Conservation (phyloP, 1,140 invertebrate species). For the Phthorimaea operculella region DNA sequence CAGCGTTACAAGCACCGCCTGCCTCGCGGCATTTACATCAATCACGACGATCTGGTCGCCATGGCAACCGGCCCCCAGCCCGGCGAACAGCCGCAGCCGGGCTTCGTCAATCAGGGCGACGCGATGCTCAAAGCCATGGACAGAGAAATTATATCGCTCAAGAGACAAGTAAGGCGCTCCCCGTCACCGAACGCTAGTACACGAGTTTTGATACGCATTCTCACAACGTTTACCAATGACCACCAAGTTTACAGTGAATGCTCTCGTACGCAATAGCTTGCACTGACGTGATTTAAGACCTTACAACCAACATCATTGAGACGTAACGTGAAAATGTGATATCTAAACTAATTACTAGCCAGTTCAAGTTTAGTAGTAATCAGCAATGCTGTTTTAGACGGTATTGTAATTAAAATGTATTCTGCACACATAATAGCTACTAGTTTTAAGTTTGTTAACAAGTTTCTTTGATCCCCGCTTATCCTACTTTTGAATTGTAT, state of each 20-base stretch:
- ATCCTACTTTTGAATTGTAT: neutral
- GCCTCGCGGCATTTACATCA: slow-evolving; percentile 96
- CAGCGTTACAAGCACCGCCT: slow-evolving; percentile 90
- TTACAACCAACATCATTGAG: slow-evolving; percentile 20
- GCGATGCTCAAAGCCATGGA: slow-evolving; percentile 91
- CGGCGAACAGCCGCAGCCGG: slow-evolving; percentile 50
- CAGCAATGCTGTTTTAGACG: slow-evolving; percentile 14
- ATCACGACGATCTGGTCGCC: slow-evolving; percentile 93
- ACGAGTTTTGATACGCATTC: slow-evolving; percentile 34
- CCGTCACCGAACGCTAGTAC: slow-evolving; percentile 38
- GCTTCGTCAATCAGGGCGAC: slow-evolving; percentile 77
- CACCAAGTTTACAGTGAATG: slow-evolving; percentile 7
- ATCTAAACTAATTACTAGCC: neutral
- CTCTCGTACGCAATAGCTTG: neutral
- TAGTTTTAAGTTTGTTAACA: slow-evolving; percentile 15
- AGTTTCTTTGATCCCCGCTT: slow-evolving; percentile 1
- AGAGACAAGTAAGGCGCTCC: slow-evolving; percentile 81
- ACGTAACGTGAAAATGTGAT: slow-evolving; percentile 56
- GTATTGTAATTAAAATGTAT: slow-evolving; percentile 38
- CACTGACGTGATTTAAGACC: neutral
- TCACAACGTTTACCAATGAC: slow-evolving; percentile 32
- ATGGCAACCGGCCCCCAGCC: slow-evolving; percentile 79
- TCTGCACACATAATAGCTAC: slow-evolving; percentile 58
- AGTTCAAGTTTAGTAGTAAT: slow-evolving; percentile 1
- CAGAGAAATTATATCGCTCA: slow-evolving; percentile 91